A percentile compares a stretch with the other conserved stretches of the same genome.
Evolutionary conservation across 2,113 vertebrate genomes (phyloP).

Genomic region (Nansenia antarctica): DNA sequence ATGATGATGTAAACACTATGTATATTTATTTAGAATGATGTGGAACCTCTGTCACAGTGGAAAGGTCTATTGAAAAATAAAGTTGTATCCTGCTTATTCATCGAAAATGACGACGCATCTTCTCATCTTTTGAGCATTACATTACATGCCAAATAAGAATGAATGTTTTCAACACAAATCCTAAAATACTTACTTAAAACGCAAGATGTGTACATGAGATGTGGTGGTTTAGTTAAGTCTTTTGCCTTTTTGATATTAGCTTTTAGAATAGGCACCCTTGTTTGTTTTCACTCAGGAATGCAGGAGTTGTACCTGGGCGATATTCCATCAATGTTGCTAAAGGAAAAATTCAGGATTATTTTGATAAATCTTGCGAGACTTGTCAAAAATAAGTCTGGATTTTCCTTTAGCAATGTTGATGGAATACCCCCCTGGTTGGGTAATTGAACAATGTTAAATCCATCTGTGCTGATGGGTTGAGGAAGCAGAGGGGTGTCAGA

Average conservation of each 20-base stretch:
- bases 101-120: not conserved
- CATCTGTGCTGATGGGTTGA: no score
- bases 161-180: not conserved
- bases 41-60: conserved; percentile 72
- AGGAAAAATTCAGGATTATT: no score
- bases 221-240: no score
- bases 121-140: not conserved
- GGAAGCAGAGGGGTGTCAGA: no score
- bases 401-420: no score
- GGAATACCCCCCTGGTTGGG: no score
- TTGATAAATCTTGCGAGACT: no score
- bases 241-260: no score
- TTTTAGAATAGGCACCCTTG: no score
- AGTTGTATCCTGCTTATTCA: conserved; percentile 79
- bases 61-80: conserved; percentile 93
- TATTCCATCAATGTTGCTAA: not conserved
- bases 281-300: not conserved
- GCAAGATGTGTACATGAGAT: not conserved
- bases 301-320: not conserved
- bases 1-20: conserved; percentile 53
- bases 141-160: not conserved
- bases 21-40: conserved; percentile 67
- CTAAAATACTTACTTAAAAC: not conserved
- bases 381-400: no score
- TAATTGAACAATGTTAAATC: no score